Evolutionary conservation across 2,888 invertebrate species (phyloP), one percentile per base, ranked within the genome.

Genomic region (Leptinotarsa peninsularis): DNA sequence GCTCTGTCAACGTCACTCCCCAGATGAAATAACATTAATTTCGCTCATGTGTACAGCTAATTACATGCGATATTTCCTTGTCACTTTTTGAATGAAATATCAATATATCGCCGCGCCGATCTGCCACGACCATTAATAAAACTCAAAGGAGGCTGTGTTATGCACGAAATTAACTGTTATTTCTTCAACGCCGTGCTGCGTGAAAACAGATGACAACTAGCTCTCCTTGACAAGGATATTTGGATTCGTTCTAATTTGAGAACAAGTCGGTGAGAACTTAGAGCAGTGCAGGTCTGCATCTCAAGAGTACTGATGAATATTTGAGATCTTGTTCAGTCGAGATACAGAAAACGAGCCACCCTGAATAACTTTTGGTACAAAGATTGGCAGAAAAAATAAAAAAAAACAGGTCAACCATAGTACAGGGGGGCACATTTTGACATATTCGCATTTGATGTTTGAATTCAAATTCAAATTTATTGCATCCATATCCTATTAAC

Each of bases 1-100:
- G 83, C 85, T 87, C 84, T 85, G 86, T 87, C 87, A 86, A 86
- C 84, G 87, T 86, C 87, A 85, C 80, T 67, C 67, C 75, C 67
- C 75, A 80, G 82, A 84, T 82, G 81, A 78, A 80, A 77, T 80
- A 77, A 81, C 84, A 86, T 86, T 81, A 79, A 84, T 86, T 83
- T 82, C 81, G 78, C 69, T 76, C 72, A 72, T 79, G 77, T 82
- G 79, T 81, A 81, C 80, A 78, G 80, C 83, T 84, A 84, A 84
- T 84, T 84, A 83, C 82, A 82, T 82, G 81, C 79, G 81, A 83
- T 83, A 80, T 78, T 79, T 80, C 71, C 75, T 76, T 78, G 77
- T 77, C 75, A 75, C 75, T 74, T 72, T 72, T 67, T 75, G 72
- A 78, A 78, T 78, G 74, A 78, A 78, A 77, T 78, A 75, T 78